A percentile compares a stretch with the other conserved stretches of the same genome.
These are phyloP conservation scores for Stichopus horrens DNA, from an alignment of 53 echinoderm and acorn worm genomes.

Conservation along the genomic window DNA sequence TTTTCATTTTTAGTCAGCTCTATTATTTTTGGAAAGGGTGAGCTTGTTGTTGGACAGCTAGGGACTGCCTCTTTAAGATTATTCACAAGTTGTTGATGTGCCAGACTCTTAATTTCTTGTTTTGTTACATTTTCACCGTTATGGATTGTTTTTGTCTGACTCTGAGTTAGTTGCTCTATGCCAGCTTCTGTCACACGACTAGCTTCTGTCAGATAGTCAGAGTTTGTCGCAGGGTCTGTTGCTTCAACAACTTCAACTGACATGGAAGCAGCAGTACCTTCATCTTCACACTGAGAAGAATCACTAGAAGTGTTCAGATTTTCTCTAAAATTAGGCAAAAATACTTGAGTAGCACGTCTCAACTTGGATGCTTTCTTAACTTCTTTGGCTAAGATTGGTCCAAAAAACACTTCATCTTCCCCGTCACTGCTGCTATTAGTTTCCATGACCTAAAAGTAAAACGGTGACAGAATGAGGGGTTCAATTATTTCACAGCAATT, in stretches of 20 bases:
- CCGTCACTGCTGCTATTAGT: slow-evolving; percentile 25
- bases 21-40: slow-evolving; percentile 5
- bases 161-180: not conserved
- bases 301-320: not conserved
- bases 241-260: not conserved
- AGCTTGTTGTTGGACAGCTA: not conserved
- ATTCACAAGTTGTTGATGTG: not conserved
- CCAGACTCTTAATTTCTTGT: not conserved
- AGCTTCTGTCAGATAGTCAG: not conserved
- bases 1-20: slow-evolving; percentile 22
- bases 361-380: slow-evolving; percentile 68
- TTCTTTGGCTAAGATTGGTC: slow-evolving; percentile 65
- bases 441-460: slow-evolving; percentile 8
- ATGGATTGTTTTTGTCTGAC: not conserved
- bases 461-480: too few species aligned
- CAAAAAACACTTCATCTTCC: slow-evolving; percentile 88
- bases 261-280: not conserved
- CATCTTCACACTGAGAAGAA: slow-evolving; percentile 25
- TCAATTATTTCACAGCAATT: too few species aligned
- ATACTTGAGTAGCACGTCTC: slow-evolving; percentile 69
- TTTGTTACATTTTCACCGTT: not conserved
- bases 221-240: not conserved
- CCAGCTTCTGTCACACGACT: not conserved
- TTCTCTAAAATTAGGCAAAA: slow-evolving; percentile 56
- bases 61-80: not conserved